Percentiles rank a stretch among this genome's conserved stretches.
These are phyloP conservation scores for Limonius californicus DNA, from an alignment of 1,140 invertebrate genomes.

Conservation along the genomic window DNA sequence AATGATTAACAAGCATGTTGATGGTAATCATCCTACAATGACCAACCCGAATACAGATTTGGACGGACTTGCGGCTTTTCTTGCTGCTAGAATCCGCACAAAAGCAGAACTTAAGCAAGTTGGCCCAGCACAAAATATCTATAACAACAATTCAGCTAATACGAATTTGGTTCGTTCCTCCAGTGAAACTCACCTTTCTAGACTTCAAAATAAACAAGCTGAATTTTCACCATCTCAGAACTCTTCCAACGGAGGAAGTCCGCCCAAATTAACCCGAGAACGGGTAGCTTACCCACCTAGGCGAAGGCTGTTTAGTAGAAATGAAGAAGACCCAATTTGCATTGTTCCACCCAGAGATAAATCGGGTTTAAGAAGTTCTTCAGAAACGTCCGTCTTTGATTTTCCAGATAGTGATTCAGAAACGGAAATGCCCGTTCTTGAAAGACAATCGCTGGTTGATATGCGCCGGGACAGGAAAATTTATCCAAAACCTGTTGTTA, in stretches of 20 bases:
- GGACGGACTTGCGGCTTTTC: constrained; percentile 55
- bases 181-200: constrained; percentile 29
- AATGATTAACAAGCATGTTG: neutral
- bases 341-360: constrained; percentile 45
- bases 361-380: constrained; percentile 55
- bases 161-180: neutral
- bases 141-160: constrained; percentile 37
- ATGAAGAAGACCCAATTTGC: constrained; percentile 48
- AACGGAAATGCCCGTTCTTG: constrained; percentile 56
- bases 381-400: constrained; percentile 62
- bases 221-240: neutral
- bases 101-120: constrained; percentile 79
- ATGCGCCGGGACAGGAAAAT: constrained; percentile 55
- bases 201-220: neutral
- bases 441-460: constrained; percentile 54
- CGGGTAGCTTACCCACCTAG: constrained; percentile 46
- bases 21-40: constrained; percentile 27
- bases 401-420: constrained; percentile 59
- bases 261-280: constrained; percentile 53
- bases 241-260: constrained; percentile 42
- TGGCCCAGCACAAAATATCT: constrained; percentile 46
- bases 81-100: constrained; percentile 71
- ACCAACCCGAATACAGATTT: constrained; percentile 39
- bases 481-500: constrained; percentile 40
- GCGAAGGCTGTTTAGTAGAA: constrained; percentile 50